Percentiles rank a stretch among this genome's conserved stretches.
Evolutionary conservation across 1,140 invertebrate species (phyloP).

Genomic region (Copidosoma floridanum): DNA sequence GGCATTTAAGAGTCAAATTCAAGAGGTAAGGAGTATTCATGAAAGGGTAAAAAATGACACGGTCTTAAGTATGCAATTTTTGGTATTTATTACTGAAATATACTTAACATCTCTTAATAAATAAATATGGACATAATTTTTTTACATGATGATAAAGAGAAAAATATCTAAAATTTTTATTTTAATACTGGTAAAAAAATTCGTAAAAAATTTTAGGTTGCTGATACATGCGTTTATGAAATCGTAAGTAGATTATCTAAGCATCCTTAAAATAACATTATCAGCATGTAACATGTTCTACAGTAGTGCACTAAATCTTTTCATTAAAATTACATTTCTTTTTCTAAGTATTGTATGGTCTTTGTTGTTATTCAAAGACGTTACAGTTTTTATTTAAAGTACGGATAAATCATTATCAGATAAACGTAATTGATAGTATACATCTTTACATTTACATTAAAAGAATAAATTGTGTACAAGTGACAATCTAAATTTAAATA

Average conservation of each 20-base stretch:
- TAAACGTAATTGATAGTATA: constrained; percentile 25
- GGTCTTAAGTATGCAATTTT: constrained; percentile 15
- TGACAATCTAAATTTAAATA: constrained; percentile 20
- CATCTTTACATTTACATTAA: constrained; percentile 26
- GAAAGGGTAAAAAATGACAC: no score
- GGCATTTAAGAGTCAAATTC: no score
- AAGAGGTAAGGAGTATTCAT: no score
- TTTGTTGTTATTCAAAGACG: constrained; percentile 12
- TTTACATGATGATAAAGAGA: constrained; percentile 20
- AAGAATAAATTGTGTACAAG: constrained; percentile 27
- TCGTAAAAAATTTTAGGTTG: constrained; percentile 20
- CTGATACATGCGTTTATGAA: constrained; percentile 20
- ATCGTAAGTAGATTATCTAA: constrained; percentile 23
- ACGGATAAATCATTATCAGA: constrained; percentile 21
- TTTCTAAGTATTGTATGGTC: constrained; percentile 14
- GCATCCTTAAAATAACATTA: constrained; percentile 24
- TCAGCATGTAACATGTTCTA: constrained; percentile 7
- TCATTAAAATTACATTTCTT: constrained; percentile 18
- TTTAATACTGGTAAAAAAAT: constrained; percentile 29
- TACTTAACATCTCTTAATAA: constrained; percentile 25
- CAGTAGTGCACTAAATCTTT: constrained; percentile 19
- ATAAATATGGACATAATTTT: constrained; percentile 24
- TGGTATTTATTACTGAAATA: constrained; percentile 29
- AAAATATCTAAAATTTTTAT: constrained; percentile 24
- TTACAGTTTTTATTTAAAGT: constrained; percentile 19